Evolutionary conservation across 2,113 vertebrate genomes (phyloP).

Genomic region (Pelecanus crispus): DNA sequence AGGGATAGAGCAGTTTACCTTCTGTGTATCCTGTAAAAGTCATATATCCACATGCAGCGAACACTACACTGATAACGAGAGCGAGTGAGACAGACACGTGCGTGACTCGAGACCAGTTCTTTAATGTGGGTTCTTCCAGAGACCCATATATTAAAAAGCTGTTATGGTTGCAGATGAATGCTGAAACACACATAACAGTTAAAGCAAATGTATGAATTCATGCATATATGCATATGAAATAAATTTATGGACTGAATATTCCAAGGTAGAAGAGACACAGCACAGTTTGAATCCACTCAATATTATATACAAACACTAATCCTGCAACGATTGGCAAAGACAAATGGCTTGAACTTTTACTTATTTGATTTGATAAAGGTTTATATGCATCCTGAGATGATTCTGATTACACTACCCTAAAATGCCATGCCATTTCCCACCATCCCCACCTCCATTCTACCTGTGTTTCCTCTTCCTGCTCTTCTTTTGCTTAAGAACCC

Average conservation of each 20-base stretch:
- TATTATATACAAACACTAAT: background rate
- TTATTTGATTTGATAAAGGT: background rate
- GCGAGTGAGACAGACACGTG: conserved; percentile 83
- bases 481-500: background rate
- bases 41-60: conserved; percentile 84
- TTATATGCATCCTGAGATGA: background rate
- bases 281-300: background rate
- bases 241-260: background rate
- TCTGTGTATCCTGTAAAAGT: conserved; percentile 93
- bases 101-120: conserved; percentile 85
- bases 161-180: conserved; percentile 95
- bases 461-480: background rate
- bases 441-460: background rate
- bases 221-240: background rate
- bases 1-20: conserved; percentile 73
- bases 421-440: background rate
- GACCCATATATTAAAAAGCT: conserved; percentile 93
- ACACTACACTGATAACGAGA: conserved; percentile 78
- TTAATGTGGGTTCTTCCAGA: conserved; percentile 82
- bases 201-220: background rate
- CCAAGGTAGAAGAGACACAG: background rate
- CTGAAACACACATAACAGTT: conserved; percentile 73
- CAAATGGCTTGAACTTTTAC: background rate
- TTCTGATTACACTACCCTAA: background rate
- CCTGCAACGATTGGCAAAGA: background rate